Evolutionary conservation across 2,113 vertebrate genomes (phyloP), one percentile per base, ranked within the genome.

Genomic region (Callaeas wilsoni): DNA sequence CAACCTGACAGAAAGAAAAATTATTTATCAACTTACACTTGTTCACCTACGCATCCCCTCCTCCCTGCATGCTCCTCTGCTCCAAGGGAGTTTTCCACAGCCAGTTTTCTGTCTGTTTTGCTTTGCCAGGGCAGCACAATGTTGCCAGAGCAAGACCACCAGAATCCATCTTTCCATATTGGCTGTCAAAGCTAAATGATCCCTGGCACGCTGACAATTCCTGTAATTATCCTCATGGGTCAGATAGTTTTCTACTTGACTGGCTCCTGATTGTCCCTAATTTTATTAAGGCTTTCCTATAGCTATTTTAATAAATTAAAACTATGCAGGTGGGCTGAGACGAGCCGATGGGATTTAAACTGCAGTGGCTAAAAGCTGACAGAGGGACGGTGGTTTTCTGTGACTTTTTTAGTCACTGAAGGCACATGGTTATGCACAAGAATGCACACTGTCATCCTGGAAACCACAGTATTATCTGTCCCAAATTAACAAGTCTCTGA

Each of bases 251-350:
- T 91, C 50, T 86, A 77, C 75, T 78, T 93, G 69, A 96, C 64
- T 88, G 91, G 83, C 39, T 92, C 65, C 90, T 74, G 60, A 93
- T 78, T 69, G 71, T 62, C 53, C 39, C 52, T 93, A 68, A 89
- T 89, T 93, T 95, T 83, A 94, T 92, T 90, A 91, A 52, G 53
- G 32, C 17, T 83, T 26, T 84, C 42, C 64, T 50, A 80, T 29
- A 87, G 41, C 73, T 93, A 82, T 89, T 92, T 91, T 71, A 86
- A 96, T 73, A 82, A 85, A 62, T 80, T 84, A 89, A 47, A 93
- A 30, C n/a, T 42, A n/a, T 7, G 15, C 42, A 84, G 63, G 63
- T 71, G 25, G 74, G 26, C 39, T 53, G 26, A 83, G 70, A 74
- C 26, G 65, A 79, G 71, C 42, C 4, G 6, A 92, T 21, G 16